A percentile compares a stretch with the other conserved stretches of the same genome.
phyloP scores from a whole-genome alignment of 2,797 vertebrate genomes.

The Sebastes paucispinis region DNA sequence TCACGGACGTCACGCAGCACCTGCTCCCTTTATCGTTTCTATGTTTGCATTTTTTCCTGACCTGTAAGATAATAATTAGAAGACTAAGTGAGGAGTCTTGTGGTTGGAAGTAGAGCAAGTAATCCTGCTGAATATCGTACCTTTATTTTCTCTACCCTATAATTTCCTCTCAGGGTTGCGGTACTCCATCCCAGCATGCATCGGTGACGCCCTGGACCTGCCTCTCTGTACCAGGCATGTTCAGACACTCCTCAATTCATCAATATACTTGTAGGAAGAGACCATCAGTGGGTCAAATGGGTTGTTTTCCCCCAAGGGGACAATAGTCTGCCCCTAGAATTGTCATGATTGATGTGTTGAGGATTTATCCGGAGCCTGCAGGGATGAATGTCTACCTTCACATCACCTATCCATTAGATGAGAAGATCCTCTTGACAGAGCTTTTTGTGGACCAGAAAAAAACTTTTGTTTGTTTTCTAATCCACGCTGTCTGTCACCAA shows the following conservation, averaged over 20 bases:
- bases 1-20: constrained; percentile 54
- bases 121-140: constrained; percentile 1
- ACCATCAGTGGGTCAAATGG: constrained; percentile 53
- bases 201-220: constrained; percentile 21
- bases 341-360: constrained; percentile 70
- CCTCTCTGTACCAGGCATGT: constrained; percentile 40
- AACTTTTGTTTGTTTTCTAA: constrained; percentile 43
- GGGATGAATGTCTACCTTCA: constrained; percentile 55
- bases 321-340: constrained; percentile 30
- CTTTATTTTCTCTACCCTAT: constrained; percentile 28
- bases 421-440: constrained; percentile 48
- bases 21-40: constrained; percentile 63
- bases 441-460: constrained; percentile 29
- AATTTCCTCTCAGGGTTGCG: constrained; percentile 49
- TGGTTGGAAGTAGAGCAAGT: constrained; percentile 12
- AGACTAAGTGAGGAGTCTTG: background rate
- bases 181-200: constrained; percentile 17
- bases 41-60: constrained; percentile 60
- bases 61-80: constrained; percentile 50
- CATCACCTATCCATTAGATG: constrained; percentile 53
- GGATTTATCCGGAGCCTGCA: constrained; percentile 53
- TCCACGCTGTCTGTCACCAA: constrained; percentile 34
- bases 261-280: constrained; percentile 39
- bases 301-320: constrained; percentile 55
- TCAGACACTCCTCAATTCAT: constrained; percentile 50